Evolutionary conservation across 2,888 invertebrate species (phyloP).

Genomic region (Melanostoma scalare): DNA sequence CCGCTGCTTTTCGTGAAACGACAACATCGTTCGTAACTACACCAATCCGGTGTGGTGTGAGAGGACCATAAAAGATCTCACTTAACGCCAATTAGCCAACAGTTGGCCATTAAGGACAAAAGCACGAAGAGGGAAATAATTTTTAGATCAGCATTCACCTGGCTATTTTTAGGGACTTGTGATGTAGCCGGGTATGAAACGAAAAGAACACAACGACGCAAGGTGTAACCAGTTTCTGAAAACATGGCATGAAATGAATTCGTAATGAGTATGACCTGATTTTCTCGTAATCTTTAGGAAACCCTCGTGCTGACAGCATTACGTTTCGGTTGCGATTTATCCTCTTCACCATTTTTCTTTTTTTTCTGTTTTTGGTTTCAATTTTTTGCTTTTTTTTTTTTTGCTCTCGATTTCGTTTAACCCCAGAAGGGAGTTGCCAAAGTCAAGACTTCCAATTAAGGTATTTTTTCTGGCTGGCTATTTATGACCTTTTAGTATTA

Average conservation of each 20-base stretch:
- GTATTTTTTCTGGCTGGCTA: constrained; percentile 2
- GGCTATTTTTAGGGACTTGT: constrained; percentile 16
- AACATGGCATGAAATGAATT: constrained; percentile 71
- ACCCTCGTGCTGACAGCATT: constrained; percentile 59
- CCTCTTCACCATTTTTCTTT: constrained; percentile 3
- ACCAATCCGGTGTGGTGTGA: neutral
- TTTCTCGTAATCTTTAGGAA: constrained; percentile 61
- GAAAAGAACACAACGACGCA: constrained; percentile 26
- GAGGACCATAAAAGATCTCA: constrained; percentile 63
- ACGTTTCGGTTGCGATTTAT: constrained; percentile 58
- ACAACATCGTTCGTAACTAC: constrained; percentile 22
- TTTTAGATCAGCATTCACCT: constrained; percentile 61
- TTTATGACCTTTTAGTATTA: constrained; percentile 44
- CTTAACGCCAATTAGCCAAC: constrained; percentile 72
- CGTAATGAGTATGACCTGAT: constrained; percentile 71
- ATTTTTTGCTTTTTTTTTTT: neutral
- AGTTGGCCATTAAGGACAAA: constrained; percentile 65
- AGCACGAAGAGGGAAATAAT: constrained; percentile 56
- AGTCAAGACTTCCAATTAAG: constrained; percentile 55
- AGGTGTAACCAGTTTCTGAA: constrained; percentile 52
- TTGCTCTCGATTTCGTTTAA: neutral
- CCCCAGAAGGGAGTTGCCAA: neutral
- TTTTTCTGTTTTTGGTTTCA: neutral
- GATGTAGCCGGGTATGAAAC: neutral
- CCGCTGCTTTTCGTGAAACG: constrained; percentile 53